These are phyloP conservation scores for Lates calcarifer DNA, from an alignment of 2,113 vertebrate species.

Conservation along the genomic window DNA sequence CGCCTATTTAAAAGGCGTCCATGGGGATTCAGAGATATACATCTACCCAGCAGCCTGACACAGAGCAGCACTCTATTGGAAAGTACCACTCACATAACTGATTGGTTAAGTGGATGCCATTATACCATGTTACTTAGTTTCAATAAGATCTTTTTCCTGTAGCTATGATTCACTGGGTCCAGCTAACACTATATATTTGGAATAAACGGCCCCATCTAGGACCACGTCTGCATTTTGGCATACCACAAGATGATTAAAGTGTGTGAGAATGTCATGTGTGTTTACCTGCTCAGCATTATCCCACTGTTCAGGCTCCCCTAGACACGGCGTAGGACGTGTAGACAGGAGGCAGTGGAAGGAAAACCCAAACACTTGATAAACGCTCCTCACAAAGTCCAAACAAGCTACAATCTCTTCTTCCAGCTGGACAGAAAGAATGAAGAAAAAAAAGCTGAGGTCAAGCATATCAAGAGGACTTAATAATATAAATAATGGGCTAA, in stretches of 20 bases:
- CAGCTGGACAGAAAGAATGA: slow-evolving; percentile 80
- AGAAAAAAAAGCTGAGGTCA: background rate
- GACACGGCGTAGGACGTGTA: slow-evolving; percentile 88
- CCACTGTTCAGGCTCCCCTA: slow-evolving; percentile 90
- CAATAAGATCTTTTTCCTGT: background rate
- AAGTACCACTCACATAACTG: slow-evolving; percentile 22
- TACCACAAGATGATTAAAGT: background rate
- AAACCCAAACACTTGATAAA: slow-evolving; percentile 92
- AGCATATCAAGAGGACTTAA: slow-evolving; percentile 1
- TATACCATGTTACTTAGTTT: slow-evolving; percentile 7
- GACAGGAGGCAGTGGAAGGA: slow-evolving; percentile 91
- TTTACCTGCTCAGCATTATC: slow-evolving; percentile 91
- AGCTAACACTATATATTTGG: background rate
- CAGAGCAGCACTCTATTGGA: slow-evolving; percentile 1
- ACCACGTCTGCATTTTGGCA: background rate
- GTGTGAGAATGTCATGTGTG: background rate
- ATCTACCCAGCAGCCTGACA: slow-evolving; percentile 30
- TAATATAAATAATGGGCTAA: background rate
- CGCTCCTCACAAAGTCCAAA: slow-evolving; percentile 89
- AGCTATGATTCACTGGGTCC: slow-evolving; percentile 11
- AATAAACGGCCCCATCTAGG: slow-evolving; percentile 12
- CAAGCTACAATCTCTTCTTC: slow-evolving; percentile 89
- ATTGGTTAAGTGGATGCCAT: slow-evolving; percentile 40
- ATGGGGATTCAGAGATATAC: slow-evolving; percentile 42
- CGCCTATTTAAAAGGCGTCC: slow-evolving; percentile 40